phyloP scores from a whole-genome alignment of 2,113 vertebrate species.

The Ellobius talpinus region DNA sequence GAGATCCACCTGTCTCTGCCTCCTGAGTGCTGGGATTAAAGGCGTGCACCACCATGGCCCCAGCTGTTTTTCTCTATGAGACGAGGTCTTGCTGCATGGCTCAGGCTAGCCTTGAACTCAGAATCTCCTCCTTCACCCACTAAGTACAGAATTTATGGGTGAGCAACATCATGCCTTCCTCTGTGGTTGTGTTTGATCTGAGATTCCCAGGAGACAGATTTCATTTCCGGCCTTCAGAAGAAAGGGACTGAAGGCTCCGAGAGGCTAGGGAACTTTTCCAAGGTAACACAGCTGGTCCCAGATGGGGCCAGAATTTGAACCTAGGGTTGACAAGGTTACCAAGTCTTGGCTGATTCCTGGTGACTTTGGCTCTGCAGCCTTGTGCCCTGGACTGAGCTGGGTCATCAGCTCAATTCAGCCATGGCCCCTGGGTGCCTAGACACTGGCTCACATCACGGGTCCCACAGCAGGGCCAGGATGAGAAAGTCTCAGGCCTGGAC shows the following conservation, averaged over 20 bases:
- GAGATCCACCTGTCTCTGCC: background rate
- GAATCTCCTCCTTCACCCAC: background rate
- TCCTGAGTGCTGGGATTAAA: background rate
- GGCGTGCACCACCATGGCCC: background rate
- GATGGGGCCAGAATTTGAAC: background rate
- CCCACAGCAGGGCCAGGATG: background rate
- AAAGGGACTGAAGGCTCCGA: background rate
- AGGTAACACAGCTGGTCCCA: background rate
- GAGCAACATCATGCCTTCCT: background rate
- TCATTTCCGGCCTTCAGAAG: constrained; percentile 2
- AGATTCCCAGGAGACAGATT: background rate
- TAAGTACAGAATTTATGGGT: no score
- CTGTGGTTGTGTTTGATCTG: background rate
- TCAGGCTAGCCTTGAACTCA: background rate
- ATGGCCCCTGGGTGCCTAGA: background rate
- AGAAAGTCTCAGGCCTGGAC: background rate
- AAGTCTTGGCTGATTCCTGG: background rate
- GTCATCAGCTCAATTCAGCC: background rate
- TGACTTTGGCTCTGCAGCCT: background rate
- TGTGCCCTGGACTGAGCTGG: background rate
- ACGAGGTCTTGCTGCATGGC: no score
- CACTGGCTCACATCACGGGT: background rate
- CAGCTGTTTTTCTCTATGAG: background rate
- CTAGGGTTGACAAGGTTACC: background rate
- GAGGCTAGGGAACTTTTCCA: background rate